Base-by-base conservation (phyloP, 2,888 invertebrate species). In the Cylindroiulus punctatus region DNA sequence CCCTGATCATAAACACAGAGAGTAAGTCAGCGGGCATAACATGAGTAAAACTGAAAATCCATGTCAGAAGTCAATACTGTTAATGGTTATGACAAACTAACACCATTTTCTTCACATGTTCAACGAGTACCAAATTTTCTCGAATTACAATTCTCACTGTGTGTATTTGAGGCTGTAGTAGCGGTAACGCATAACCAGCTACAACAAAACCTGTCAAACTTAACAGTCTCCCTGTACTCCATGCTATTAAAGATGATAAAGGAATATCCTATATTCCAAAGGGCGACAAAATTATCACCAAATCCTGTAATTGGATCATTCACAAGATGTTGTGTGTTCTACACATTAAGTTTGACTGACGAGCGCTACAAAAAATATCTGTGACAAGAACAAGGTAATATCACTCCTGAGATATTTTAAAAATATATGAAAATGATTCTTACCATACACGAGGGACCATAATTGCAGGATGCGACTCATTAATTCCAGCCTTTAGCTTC, bases 391-490 rank as follows among this genome's bases (percentile, higher is more conserved):
- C 17, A 47, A 0, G 19, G 47, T 12, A 47, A 52, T 52, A 52
- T 7, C 19, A n/a, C n/a, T 52, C 5, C n/a, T n/a, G n/a, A 0
- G n/a, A n/a, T 7, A 52, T 52, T n/a, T n/a, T n/a, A 52, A 32
- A 4, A 76, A 32, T 76, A 30, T 76, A 3, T 76, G 4, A 30
- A 76, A 76, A 76, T 76, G 3, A 19, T 36, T 32, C 93, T 92
- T 91, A 97, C 98, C 99, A 99, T 76, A 99, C 98, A 90, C 99
- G 93, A 0, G 99, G 98, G 82, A 98, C 98, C 87, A 97, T 92
- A 93, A 99, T 97, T 10, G 97, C 96, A 0, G 99, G 99, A 92
- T 97, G 97, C 32, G 95, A 95, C 90, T 97, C 96, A 89, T 95
- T 95, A 44, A 93, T 92, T 0, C 95, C 96, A 0, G 96, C 96